Evolutionary conservation across 2,888 invertebrate genomes (phyloP), one percentile per base, ranked within the genome.

Genomic region (Harpagoxenus sublaevis): DNA sequence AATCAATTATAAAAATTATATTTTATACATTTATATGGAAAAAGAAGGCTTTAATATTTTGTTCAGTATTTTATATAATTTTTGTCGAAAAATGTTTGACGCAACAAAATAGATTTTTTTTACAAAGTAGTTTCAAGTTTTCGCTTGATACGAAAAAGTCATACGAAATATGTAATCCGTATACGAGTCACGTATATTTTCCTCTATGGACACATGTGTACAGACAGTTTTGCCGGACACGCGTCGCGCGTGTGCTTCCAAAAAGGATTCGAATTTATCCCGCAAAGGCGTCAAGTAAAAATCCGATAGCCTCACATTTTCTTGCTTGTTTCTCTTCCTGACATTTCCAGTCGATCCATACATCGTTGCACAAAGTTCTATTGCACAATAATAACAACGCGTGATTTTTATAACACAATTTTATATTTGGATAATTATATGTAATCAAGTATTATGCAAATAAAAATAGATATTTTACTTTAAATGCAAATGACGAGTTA

Each of bases 171-270:
- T 18, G 9, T 9, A 31, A 9, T 68, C 12, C 18, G 35, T 39
- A 66, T 28, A 48, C 51, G 12, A 77, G 51, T 77, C 51, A 77
- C 51, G 68, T 77, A 39, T 66, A 39, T 77, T 77, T 77, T 51
- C 6, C 18, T 68, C 18, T 18, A 39, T 66, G 6, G 10, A 57
- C 57, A 73, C 73, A 28, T n/a, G 57, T 73, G 10, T 77, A 65
- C 18, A 12, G 15, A 68, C 51, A 28, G 8, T 28, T 66, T 28
- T 68, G 9, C 12, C 18, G 18, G 39, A 62, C 75, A 48, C 18
- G 18, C 28, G 45, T 35, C n/a, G 23, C 55, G 28, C n/a, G n/a
- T 45, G 18, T 74, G 74, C 8, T 62, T 63, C 12, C 12, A 28
- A 53, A 77, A 53, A 39, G 12, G 2, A 68, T 53, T 77, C 8